phyloP scores from a whole-genome alignment of 2,888 invertebrate species.

The Drosophila bunnanda region DNA sequence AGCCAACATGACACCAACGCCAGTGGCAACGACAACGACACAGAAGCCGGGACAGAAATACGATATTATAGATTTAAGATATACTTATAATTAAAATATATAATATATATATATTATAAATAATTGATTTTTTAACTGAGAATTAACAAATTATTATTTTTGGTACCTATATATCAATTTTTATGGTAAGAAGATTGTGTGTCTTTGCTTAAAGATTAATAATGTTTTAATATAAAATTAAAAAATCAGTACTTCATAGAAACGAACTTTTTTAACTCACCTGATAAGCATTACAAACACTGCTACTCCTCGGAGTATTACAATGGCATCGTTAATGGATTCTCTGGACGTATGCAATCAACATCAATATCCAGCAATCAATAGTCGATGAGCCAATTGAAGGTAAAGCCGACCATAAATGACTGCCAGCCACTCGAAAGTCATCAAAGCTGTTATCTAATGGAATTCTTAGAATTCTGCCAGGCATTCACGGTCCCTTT shows the following conservation, averaged over 20 bases:
- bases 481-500: neutral
- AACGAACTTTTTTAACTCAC: neutral
- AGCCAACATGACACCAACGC: neutral
- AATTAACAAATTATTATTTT: too few relatives aligned
- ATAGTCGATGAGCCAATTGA: constrained; percentile 43
- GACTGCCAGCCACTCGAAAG: constrained; percentile 23
- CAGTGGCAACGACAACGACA: neutral
- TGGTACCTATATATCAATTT: too few relatives aligned
- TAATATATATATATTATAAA: too few relatives aligned
- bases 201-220: too few relatives aligned
- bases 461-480: constrained; percentile 37
- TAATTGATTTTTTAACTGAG: neutral
- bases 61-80: constrained; percentile 2
- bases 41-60: neutral
- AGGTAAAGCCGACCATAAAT: constrained; percentile 31
- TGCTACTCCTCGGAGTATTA: neutral
- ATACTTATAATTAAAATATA: neutral
- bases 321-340: constrained; percentile 27
- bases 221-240: too few relatives aligned
- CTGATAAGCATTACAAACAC: neutral
- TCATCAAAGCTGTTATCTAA: constrained; percentile 44
- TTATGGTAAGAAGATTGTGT: too few relatives aligned
- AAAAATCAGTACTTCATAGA: too few relatives aligned
- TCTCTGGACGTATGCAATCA: constrained; percentile 16
- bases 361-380: constrained; percentile 34